Evolutionary conservation across 2,797 vertebrate species (phyloP).

Genomic region (Aldrovandia affinis): DNA sequence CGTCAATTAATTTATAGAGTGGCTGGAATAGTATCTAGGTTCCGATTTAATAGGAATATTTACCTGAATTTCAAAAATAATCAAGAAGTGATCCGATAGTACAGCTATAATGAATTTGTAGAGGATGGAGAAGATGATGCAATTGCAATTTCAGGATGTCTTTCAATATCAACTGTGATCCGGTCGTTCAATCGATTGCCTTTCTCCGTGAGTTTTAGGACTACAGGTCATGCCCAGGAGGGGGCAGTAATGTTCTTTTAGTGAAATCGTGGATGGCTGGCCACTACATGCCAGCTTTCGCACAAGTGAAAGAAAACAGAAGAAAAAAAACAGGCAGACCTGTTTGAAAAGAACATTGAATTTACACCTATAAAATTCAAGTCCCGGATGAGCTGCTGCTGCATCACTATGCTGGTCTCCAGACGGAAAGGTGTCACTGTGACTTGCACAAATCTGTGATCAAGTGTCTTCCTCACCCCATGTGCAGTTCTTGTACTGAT

Average conservation of each 20-base stretch:
- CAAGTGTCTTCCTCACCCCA: not conserved
- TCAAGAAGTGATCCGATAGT: no score
- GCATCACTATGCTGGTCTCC: not conserved
- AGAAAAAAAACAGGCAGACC: not conserved
- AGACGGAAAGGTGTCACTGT: not conserved
- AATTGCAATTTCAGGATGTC: not conserved
- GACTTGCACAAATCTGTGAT: not conserved
- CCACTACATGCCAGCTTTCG: not conserved
- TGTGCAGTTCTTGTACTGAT: not conserved
- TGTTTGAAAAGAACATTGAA: not conserved
- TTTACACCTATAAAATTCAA: not conserved
- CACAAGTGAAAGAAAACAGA: not conserved
- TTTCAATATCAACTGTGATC: not conserved
- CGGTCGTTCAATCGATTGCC: not conserved
- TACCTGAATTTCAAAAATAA: no score
- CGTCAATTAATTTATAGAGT: no score
- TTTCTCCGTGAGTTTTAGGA: not conserved
- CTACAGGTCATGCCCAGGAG: conserved; percentile 53
- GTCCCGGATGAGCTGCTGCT: not conserved
- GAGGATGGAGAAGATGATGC: not conserved
- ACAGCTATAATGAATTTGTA: no score
- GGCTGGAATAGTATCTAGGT: no score
- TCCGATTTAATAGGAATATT: no score
- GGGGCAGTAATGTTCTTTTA: conserved; percentile 65
- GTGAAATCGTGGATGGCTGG: not conserved